Evolutionary conservation across 2,888 invertebrate species (phyloP).

Genomic region (Nomada fabriciana): DNA sequence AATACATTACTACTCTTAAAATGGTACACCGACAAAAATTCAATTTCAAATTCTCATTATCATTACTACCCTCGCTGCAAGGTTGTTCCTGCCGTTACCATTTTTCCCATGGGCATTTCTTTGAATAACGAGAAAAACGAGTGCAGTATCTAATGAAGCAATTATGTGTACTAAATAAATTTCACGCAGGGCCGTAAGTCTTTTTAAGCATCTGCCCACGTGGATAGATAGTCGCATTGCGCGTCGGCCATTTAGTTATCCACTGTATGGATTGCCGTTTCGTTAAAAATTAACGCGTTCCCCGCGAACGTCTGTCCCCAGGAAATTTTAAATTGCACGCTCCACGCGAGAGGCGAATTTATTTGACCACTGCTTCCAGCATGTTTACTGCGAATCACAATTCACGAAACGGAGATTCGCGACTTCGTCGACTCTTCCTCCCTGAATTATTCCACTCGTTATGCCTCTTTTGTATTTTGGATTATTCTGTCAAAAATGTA

Average conservation of each 20-base stretch:
- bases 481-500: not conserved
- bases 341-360: conserved; percentile 21
- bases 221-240: conserved; percentile 32
- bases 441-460: not conserved
- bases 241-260: conserved; percentile 39
- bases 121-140: not conserved
- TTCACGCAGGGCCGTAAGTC: conserved; percentile 24
- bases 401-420: not conserved
- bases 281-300: conserved; percentile 43
- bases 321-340: conserved; percentile 39
- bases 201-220: conserved; percentile 24
- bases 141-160: conserved; percentile 19
- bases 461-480: not conserved
- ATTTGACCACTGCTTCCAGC: conserved; percentile 16
- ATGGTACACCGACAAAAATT: too few species aligned
- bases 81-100: too few species aligned
- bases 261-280: conserved; percentile 32
- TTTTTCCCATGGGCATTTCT: not conserved
- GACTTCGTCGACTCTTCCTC: not conserved
- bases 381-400: conserved; percentile 27
- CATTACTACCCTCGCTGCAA: too few species aligned
- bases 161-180: conserved; percentile 20
- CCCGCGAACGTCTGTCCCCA: conserved; percentile 9
- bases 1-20: too few species aligned
- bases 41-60: too few species aligned